Evolutionary conservation across 2,797 vertebrate genomes (phyloP), one percentile per base, ranked within the genome.

Genomic region (Microcaecilia unicolor): DNA sequence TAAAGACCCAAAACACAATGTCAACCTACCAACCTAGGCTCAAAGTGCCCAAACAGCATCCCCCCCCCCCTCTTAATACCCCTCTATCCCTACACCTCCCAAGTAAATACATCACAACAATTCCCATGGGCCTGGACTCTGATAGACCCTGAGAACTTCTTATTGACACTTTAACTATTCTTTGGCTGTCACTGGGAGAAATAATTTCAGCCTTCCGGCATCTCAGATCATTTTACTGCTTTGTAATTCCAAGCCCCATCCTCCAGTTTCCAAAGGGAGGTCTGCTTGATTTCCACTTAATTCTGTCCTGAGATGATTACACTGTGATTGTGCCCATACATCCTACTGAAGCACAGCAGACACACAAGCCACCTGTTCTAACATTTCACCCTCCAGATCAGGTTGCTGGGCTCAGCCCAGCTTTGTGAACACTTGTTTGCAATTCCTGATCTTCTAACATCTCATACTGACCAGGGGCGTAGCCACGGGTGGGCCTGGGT

Each of bases 341-440:
- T n/a, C n/a, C n/a, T n/a, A n/a, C n/a, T n/a, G n/a, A 15, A 21
- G 37, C 27, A 41, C 37, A 48, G 41, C 48, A 34, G 16, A 15
- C 22, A 23, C 12, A 5, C 13, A 23, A 41, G 33, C 18, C 45
- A 48, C 45, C 37, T 48, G 45, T 26, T 36, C 6, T 26, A 15
- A 13, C 22, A 31, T 28, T 26, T 48, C 45, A 48, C 37, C 23
- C 36, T 29, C 9, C 7, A 41, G 45, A 36, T 41, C 31, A 32
- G 18, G 36, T 48, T 48, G 41, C 45, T 26, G 14, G 30, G 18
- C 31, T 24, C 48, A 48, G 41, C 41, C 23, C 36, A 41, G 36
- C 45, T 41, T 24, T 22, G 7, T 40, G 37, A 48, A 48, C 45
- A 45, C 31, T 48, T 30, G 31, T 34, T 18, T 31, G 26, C 41